Conservation (phyloP, 2,113 vertebrate genomes). For the Gnathonemus echidnorhynchus region DNA sequence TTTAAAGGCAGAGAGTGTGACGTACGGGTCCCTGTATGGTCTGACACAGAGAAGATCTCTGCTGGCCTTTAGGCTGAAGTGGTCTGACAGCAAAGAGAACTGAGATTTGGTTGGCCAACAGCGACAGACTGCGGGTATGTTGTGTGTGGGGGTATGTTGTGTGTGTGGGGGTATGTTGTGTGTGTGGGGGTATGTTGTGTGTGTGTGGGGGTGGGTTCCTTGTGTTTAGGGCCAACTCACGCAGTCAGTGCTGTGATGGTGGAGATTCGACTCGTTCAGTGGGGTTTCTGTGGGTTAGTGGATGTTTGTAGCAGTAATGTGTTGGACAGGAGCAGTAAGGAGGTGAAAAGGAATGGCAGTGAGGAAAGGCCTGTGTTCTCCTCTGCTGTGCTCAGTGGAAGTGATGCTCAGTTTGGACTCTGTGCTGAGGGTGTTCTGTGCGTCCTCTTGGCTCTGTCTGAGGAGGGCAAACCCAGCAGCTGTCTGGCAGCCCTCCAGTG, state of each 20-base stretch:
- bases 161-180: not conserved
- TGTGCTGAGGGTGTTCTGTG: slow-evolving; percentile 26
- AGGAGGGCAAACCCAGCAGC: slow-evolving; percentile 36
- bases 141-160: not conserved
- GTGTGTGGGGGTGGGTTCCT: not conserved
- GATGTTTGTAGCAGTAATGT: slow-evolving; percentile 41
- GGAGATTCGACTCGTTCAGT: slow-evolving; percentile 19
- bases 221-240: not conserved
- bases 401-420: not conserved
- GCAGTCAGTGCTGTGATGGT: not conserved
- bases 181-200: not conserved
- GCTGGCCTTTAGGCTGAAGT: not conserved
- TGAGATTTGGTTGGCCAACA: not conserved
- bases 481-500: slow-evolving; percentile 47
- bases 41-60: not conserved
- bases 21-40: not conserved
- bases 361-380: not conserved
- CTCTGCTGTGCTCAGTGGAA: not conserved
- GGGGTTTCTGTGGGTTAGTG: slow-evolving; percentile 51
- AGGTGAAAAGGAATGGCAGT: not conserved
- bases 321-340: not conserved
- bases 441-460: slow-evolving; percentile 35
- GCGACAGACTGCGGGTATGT: not conserved
- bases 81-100: not conserved
- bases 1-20: not conserved